Conservation (phyloP, 64 coral and sea anemone genomes). For the Porites australiensis region DNA sequence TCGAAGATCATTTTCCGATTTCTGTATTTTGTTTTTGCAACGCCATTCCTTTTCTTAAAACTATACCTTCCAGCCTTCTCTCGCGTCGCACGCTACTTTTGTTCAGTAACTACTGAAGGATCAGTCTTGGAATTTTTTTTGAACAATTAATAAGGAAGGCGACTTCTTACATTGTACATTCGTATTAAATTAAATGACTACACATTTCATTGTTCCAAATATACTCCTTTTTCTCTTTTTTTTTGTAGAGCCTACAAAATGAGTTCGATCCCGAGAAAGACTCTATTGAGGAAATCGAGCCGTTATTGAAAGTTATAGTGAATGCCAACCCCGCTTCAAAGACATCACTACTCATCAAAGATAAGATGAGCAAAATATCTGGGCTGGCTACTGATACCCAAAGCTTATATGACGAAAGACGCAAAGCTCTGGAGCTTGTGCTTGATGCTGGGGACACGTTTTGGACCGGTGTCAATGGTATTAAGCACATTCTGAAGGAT, state of each 20-base stretch:
- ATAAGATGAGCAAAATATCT: slow-evolving; percentile 74
- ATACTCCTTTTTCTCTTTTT: too few relatives aligned
- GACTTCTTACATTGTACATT: too few relatives aligned
- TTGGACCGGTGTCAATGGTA: slow-evolving; percentile 77
- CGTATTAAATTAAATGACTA: too few relatives aligned
- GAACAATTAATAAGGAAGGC: too few relatives aligned
- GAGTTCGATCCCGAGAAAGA: slow-evolving; percentile 86
- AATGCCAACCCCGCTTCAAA: slow-evolving; percentile 81
- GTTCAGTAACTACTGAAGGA: too few relatives aligned
- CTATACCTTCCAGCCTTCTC: too few relatives aligned
- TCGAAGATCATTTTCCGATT: too few relatives aligned
- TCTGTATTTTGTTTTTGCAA: too few relatives aligned
- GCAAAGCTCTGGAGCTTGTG: slow-evolving; percentile 61
- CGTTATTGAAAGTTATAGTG: slow-evolving; percentile 65
- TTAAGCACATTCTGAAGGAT: slow-evolving; percentile 88
- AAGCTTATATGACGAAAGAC: slow-evolving; percentile 72
- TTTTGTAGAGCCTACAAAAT: slow-evolving; percentile 55
- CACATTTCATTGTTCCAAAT: too few relatives aligned
- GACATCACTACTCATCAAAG: slow-evolving; percentile 82
- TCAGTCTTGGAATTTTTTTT: too few relatives aligned
- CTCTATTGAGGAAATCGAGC: slow-evolving; percentile 51
- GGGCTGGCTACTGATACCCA: slow-evolving; percentile 62
- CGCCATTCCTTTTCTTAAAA: too few relatives aligned
- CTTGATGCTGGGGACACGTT: slow-evolving; percentile 82
- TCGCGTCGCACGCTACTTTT: too few relatives aligned